phyloP scores from a whole-genome alignment of 1,140 invertebrate genomes.

The Caenorhabditis brenneri region DNA sequence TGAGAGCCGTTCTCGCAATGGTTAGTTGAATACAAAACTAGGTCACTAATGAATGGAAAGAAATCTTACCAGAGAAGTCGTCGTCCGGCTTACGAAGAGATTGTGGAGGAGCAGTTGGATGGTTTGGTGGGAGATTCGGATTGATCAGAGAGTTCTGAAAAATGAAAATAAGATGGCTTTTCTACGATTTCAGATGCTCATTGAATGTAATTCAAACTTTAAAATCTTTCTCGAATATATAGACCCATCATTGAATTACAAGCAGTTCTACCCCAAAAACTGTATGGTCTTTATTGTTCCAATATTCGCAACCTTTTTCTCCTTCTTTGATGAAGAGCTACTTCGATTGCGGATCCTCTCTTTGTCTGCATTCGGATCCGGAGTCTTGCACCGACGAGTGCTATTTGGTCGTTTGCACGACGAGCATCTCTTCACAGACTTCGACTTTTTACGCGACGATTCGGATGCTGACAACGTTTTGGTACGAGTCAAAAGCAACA shows the following conservation, averaged over 20 bases:
- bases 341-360: constrained; percentile 12
- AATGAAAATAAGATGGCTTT: too few relatives aligned
- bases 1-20: too few relatives aligned
- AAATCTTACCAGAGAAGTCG: constrained; percentile 19
- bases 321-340: constrained; percentile 5
- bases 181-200: too few relatives aligned
- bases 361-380: constrained; percentile 1
- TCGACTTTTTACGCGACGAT: constrained; percentile 25
- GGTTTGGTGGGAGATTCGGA: constrained; percentile 18
- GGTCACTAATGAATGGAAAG: neutral
- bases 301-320: neutral
- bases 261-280: too few relatives aligned
- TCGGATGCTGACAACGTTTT: neutral
- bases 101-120: constrained; percentile 49
- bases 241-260: too few relatives aligned
- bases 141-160: constrained; percentile 48
- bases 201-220: too few relatives aligned
- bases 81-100: constrained; percentile 37
- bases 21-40: too few relatives aligned
- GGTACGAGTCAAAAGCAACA: constrained; percentile 28
- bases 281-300: too few relatives aligned
- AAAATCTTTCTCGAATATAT: too few relatives aligned
- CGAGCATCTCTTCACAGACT: constrained; percentile 18
- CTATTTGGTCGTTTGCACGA: constrained; percentile 24
- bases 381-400: constrained; percentile 13